Conservation (phyloP, 2,113 vertebrate genomes). For the Apus apus region DNA sequence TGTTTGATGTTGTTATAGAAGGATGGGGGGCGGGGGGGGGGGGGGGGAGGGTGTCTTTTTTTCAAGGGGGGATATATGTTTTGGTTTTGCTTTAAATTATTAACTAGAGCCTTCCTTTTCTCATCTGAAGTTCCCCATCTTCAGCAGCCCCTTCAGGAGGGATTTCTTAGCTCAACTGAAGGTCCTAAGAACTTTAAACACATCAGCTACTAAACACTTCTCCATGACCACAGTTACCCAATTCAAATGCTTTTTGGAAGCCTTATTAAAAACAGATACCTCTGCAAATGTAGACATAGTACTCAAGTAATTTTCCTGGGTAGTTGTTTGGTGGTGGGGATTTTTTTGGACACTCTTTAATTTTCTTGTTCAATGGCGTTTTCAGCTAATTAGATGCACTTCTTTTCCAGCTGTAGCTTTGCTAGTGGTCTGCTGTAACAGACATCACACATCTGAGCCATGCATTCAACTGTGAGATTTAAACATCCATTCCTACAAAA, state of each 20-base stretch:
- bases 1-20: too few species aligned
- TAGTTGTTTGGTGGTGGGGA: background rate
- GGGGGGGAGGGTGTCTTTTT: too few species aligned
- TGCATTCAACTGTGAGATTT: background rate
- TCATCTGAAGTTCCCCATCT: background rate
- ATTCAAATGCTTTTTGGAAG: background rate
- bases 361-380: background rate
- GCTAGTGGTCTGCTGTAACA: background rate
- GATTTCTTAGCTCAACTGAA: background rate
- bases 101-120: background rate
- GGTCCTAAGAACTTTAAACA: background rate
- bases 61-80: too few species aligned
- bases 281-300: background rate
- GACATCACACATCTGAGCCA: background rate
- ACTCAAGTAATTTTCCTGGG: background rate
- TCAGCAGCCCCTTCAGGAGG: background rate
- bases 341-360: too few species aligned
- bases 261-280: background rate
- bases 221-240: background rate
- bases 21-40: too few species aligned
- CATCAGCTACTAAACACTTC: background rate
- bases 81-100: background rate
- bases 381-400: background rate
- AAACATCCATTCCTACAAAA: background rate
- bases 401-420: background rate